Evolutionary conservation across 2,888 invertebrate species (phyloP), one percentile per base, ranked within the genome.

Genomic region (Caenorhabditis plicata): DNA sequence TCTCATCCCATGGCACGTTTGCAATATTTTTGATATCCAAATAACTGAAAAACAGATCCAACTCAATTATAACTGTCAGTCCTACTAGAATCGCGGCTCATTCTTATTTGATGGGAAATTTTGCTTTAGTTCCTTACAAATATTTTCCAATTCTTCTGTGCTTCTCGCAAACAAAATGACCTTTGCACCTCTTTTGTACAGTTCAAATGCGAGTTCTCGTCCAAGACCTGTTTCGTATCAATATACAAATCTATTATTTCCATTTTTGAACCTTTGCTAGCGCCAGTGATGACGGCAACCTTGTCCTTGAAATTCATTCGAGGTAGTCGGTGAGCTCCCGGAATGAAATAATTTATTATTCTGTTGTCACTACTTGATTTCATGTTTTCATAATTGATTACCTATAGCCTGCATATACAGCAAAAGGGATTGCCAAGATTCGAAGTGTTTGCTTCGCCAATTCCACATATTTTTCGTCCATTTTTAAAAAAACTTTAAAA

Each of bases 271-370:
- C 74, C 73, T 35, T 65, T 66, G 44, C 70, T 71, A 19, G 77
- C 77, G 17, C 77, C 77, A 13, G 75, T 75, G 52, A 78, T 78
- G 36, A 78, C 52, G 29, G 73, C 77, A 0, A 75, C 71, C 46
- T 71, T 68, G 58, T 78, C 68, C 42, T 68, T 68, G 48, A 65
- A 66, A 32, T 65, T 56, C 41, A 78, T 46, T 19, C 53, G 49
- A 23, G 57, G 42, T 45, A 69, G 47, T 15, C 73, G 68, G 22
- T 76, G 74, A 1, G 78, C 73, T 22, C 76, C 77, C 26, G 77
- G 77, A 11, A 76, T 55, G 22, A 63, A 27, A 22, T 47, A 45
- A 27, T 55, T 42, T 15, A 68, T 31, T 17, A 56, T 23, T 51
- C 68, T 68, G n/a, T n/a, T n/a, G n/a, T n/a, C n/a, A n/a, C n/a